Evolutionary conservation across 2,113 vertebrate genomes (phyloP), one percentile per base, ranked within the genome.

Genomic region (Etheostoma cragini): DNA sequence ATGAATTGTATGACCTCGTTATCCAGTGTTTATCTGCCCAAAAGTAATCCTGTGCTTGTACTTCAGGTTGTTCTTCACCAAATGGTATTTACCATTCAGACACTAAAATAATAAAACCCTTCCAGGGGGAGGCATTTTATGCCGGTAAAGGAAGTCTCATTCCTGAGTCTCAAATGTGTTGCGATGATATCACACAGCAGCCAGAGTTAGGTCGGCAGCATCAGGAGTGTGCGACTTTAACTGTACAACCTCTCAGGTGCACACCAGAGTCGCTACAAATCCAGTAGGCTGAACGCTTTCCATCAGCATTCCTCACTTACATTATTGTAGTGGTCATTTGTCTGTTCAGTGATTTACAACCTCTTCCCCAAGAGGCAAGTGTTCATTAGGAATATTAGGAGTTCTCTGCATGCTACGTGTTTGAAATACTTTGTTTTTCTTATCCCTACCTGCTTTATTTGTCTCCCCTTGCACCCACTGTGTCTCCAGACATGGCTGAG

Each of bases 401-500:
- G 17, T 33, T 62, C 2, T 15, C 26, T 61, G 17, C 22, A 35
- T 12, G 22, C 2, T 60, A 22, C 17, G 1, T 13, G 0, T 57
- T 46, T 13, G 4, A 53, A 58, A 50, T 22, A 24, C 8, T 30
- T 17, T 10, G 8, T n/a, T 53, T 33, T 30, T 24, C 26, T 67
- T 13, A 58, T 6, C 19, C 33, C 17, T 33, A 30, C 46, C 35
- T 24, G 26, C 49, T 61, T 4, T 16, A 15, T 57, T 49, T 58
- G 6, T 3, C 24, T n/a, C 26, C 10, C 12, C 7, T 14, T 10
- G 2, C 12, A 17, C 53, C 26, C 8, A 15, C 22, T 63, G 14
- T 53, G 5, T 73, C 42, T 45, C 14, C 78, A 92, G 94, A 88
- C 91, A 98, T 98, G 98, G 97, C 98, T 0, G 98, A 99, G 85